A percentile compares a stretch with the other conserved stretches of the same genome.
These are phyloP conservation scores for Trachelipus rathkii DNA, from an alignment of 1,140 invertebrate genomes.

Conservation along the genomic window DNA sequence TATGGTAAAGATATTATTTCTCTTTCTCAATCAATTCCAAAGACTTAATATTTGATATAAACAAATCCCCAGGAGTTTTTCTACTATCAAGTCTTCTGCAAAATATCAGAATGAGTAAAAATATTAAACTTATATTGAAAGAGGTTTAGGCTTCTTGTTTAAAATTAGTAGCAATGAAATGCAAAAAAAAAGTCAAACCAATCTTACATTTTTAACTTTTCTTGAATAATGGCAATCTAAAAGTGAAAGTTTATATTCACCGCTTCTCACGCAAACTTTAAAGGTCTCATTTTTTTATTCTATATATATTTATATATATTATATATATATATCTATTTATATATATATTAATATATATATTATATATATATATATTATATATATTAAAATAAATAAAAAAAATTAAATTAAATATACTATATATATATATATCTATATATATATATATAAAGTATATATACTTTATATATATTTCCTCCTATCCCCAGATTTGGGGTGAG, in stretches of 20 bases:
- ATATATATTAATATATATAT: not conserved
- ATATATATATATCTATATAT: too few species aligned
- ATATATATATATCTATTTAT: too few species aligned
- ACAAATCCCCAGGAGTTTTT: slow-evolving; percentile 54
- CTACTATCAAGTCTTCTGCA: slow-evolving; percentile 28
- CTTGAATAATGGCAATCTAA: slow-evolving; percentile 92
- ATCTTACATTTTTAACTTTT: slow-evolving; percentile 86
- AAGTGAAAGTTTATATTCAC: slow-evolving; percentile 96
- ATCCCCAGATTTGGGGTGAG: too few species aligned
- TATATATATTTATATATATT: not conserved
- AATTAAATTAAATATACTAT: too few species aligned
- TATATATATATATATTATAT: too few species aligned
- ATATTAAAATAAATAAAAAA: too few species aligned
- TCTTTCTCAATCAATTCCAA: slow-evolving; percentile 50
- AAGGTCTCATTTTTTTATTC: slow-evolving; percentile 69
- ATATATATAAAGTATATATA: too few species aligned
- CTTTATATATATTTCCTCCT: too few species aligned
- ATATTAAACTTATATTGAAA: slow-evolving; percentile 18
- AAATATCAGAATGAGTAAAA: slow-evolving; percentile 42
- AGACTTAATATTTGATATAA: slow-evolving; percentile 52
- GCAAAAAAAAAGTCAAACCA: slow-evolving; percentile 16
- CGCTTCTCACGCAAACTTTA: slow-evolving; percentile 97
- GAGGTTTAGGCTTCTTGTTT: not conserved
- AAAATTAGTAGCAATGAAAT: slow-evolving; percentile 42
- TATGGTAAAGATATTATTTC: slow-evolving; percentile 9